Percentiles rank a stretch among this genome's conserved stretches.
phyloP scores from a whole-genome alignment of 2,888 invertebrate genomes.

The Kryphioiulus occultus region DNA sequence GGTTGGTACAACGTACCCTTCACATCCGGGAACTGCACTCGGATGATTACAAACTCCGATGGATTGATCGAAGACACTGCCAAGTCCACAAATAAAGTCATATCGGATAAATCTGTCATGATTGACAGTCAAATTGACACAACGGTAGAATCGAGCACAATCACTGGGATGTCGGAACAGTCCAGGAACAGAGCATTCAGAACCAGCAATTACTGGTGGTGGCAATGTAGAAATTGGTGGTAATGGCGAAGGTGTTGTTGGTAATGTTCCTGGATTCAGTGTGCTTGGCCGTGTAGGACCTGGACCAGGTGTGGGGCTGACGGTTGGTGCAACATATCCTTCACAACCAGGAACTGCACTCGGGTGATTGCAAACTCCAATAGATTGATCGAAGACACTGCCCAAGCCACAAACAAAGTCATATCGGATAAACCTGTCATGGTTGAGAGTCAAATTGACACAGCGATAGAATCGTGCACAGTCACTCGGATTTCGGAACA shows the following conservation, averaged over 20 bases:
- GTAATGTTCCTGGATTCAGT: not conserved
- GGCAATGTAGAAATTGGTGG: not conserved
- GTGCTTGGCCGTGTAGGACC: not conserved
- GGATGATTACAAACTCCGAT: conserved; percentile 57
- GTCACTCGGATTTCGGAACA: conserved; percentile 44
- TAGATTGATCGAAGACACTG: conserved; percentile 56
- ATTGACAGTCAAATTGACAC: conserved; percentile 44
- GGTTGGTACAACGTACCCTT: not conserved
- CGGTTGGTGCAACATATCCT: not conserved
- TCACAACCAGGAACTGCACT: conserved; percentile 50
- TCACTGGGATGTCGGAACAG: conserved; percentile 44
- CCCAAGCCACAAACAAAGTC: conserved; percentile 56
- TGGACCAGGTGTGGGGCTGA: not conserved
- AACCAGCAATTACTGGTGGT: conserved; percentile 33
- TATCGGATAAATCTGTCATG: conserved; percentile 7
- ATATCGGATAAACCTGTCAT: conserved; percentile 45
- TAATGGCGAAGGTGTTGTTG: not conserved
- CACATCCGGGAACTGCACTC: conserved; percentile 51
- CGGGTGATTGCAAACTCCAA: conserved; percentile 57
- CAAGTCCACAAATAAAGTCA: conserved; percentile 56
- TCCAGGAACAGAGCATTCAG: conserved; percentile 46
- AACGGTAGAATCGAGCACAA: conserved; percentile 46
- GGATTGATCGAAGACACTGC: conserved; percentile 57
- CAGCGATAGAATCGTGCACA: conserved; percentile 47
- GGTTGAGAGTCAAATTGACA: conserved; percentile 27